These are phyloP conservation scores for Drosophila sp. DNA, from an alignment of 1,140 invertebrate species.

Conservation along the genomic window DNA sequence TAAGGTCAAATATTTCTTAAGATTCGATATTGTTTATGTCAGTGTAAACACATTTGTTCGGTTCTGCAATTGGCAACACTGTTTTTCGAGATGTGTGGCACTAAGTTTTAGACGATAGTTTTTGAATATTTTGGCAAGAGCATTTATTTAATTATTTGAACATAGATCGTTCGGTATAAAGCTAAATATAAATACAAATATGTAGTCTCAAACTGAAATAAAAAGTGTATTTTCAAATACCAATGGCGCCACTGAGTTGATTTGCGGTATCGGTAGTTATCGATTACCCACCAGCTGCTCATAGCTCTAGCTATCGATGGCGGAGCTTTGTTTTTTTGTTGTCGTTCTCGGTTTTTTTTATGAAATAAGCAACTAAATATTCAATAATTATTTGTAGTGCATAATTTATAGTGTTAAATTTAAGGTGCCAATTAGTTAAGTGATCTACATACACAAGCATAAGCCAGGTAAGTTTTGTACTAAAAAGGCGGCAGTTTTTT, in stretches of 20 bases:
- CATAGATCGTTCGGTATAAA: too few relatives aligned
- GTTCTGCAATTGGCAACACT: neutral
- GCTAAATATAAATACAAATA: too few relatives aligned
- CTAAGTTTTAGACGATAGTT: too few relatives aligned
- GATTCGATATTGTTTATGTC: neutral
- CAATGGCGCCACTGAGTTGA: neutral
- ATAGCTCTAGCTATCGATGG: neutral
- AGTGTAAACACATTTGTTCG: neutral
- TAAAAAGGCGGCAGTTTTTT: conserved; percentile 1
- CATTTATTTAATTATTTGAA: too few relatives aligned
- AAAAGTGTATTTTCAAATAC: too few relatives aligned
- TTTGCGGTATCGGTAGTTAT: neutral
- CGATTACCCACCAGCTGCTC: neutral
- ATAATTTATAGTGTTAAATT: conserved; percentile 7
- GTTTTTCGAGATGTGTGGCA: neutral
- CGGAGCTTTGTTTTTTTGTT: conserved; percentile 11
- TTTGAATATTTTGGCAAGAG: too few relatives aligned
- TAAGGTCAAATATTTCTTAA: neutral
- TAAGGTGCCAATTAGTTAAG: conserved; percentile 11
- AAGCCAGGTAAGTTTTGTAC: neutral
- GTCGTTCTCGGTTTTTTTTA: conserved; percentile 6
- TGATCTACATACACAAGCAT: neutral
- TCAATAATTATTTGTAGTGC: conserved; percentile 8
- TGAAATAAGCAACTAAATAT: conserved; percentile 2
- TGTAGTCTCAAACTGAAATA: too few relatives aligned